Base-by-base conservation (phyloP, 2,797 vertebrate genomes). In the Acanthopagrus latus region DNA sequence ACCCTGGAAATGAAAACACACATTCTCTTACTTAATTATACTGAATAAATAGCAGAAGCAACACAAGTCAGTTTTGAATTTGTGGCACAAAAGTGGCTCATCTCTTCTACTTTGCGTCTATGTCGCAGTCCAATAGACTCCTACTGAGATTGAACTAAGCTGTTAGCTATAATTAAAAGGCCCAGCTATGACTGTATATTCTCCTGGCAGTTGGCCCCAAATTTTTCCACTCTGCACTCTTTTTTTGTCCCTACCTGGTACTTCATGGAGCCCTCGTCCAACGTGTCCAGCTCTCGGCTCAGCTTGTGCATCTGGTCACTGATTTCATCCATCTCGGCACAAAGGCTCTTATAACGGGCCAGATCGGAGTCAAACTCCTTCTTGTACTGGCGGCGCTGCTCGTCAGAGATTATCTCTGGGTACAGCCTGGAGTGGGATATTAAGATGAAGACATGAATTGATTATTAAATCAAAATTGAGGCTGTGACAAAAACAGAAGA, bases 291-390 rank as follows among this genome's bases (percentile, higher is more conserved):
- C 64, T 96, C 93, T 17, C 91, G 93, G 87, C 92, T 95, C 82
- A 97, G 94, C 68, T 95, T 88, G 80, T 95, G 95, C 25, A 97
- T 92, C 92, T 95, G 94, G 81, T 96, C 95, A 1, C 94, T 95
- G 91, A 96, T 79, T 9, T 95, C 67, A 7, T 97, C 96, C 95
- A 97, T 96, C 64, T 97, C 92, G 0, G 94, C 88, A 5, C 96
- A 96, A 57, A 97, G 92, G 64, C 76, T 90, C 83, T 96, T 97
- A 78, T 97, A 97, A 4, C 48, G 86, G 13, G 81, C 78, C 76
- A 97, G 91, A n/a, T 95, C 93, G 0, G 85, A 83, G 78, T 96
- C 95, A 3, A 97, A 97, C 76, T 96, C 95, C 68, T 80, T 89
- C 85, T 96, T 97, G 88, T 96, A 97, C 47, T 84, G 82, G 29